Evolutionary conservation across 64 coral and sea anemone species (phyloP).

Genomic region (Montipora efflorescens): DNA sequence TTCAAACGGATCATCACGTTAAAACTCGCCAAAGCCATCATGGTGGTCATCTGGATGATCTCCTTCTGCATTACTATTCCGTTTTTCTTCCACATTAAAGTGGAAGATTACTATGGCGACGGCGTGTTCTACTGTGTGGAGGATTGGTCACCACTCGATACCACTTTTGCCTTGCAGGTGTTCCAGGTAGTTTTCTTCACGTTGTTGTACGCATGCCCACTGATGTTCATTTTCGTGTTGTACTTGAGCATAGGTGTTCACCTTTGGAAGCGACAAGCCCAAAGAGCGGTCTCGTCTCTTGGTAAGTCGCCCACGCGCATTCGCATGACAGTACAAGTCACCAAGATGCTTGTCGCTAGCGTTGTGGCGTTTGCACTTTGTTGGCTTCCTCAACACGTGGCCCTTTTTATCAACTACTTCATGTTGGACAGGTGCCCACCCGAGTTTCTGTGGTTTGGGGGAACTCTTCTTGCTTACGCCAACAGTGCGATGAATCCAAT

Average conservation of each 20-base stretch:
- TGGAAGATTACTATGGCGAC: background rate
- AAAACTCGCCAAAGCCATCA: slow-evolving; percentile 4
- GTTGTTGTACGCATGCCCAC: slow-evolving; percentile 54
- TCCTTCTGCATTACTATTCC: slow-evolving; percentile 40
- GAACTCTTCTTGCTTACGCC: slow-evolving; percentile 50
- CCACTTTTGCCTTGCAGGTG: background rate
- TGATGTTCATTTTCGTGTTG: slow-evolving; percentile 29
- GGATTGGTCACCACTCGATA: slow-evolving; percentile 52
- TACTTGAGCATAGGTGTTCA: slow-evolving; percentile 39
- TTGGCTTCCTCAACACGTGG: slow-evolving; percentile 62
- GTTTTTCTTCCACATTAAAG: slow-evolving; percentile 36
- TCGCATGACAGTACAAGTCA: slow-evolving; percentile 42
- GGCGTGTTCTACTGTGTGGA: slow-evolving; percentile 53
- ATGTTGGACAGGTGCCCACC: slow-evolving; percentile 13
- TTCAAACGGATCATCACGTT: slow-evolving; percentile 63
- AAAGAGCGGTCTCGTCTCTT: slow-evolving; percentile 4
- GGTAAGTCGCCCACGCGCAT: slow-evolving; percentile 9
- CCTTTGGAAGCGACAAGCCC: slow-evolving; percentile 46
- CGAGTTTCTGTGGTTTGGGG: slow-evolving; percentile 35
- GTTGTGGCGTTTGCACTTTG: slow-evolving; percentile 63
- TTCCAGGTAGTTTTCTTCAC: slow-evolving; percentile 52
- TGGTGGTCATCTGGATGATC: slow-evolving; percentile 27
- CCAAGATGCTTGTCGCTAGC: slow-evolving; percentile 61
- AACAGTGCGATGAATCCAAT: slow-evolving; percentile 72
- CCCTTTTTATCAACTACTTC: slow-evolving; percentile 37